Percentiles rank a stretch among this genome's conserved stretches.
These are phyloP conservation scores for Scaptomyza pallida DNA, from an alignment of 1,140 invertebrate genomes.

Conservation along the genomic window DNA sequence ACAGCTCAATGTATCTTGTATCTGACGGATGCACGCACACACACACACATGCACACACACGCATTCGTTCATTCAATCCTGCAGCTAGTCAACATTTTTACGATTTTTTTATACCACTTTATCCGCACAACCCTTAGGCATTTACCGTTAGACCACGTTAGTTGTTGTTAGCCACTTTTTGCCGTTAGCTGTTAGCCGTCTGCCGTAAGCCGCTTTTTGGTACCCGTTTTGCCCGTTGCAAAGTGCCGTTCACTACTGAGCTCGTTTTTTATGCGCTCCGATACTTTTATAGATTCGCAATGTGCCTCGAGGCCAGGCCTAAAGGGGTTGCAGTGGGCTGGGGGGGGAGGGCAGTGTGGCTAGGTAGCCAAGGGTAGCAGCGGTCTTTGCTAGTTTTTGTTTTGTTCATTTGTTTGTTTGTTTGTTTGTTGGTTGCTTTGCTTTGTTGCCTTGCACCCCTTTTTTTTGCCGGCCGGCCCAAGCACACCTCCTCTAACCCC, in stretches of 20 bases:
- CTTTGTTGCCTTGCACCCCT: slow-evolving; percentile 47
- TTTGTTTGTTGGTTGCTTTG: slow-evolving; percentile 29
- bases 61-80: background rate
- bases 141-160: slow-evolving; percentile 23
- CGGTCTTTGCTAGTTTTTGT: background rate
- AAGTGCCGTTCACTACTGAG: slow-evolving; percentile 83
- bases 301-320: slow-evolving; percentile 50
- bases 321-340: background rate
- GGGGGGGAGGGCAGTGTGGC: background rate
- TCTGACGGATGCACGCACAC: slow-evolving; percentile 12
- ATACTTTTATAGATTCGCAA: slow-evolving; percentile 84
- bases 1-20: slow-evolving; percentile 34
- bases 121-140: background rate
- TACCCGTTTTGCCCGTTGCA: slow-evolving; percentile 56
- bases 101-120: slow-evolving; percentile 17
- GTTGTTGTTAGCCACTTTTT: slow-evolving; percentile 37
- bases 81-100: slow-evolving; percentile 11
- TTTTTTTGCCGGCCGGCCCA: slow-evolving; percentile 66
- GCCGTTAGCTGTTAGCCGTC: slow-evolving; percentile 28
- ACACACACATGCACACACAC: no score
- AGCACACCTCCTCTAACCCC: slow-evolving; percentile 15
- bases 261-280: slow-evolving; percentile 82
- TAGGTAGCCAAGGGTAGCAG: slow-evolving; percentile 38
- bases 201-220: slow-evolving; percentile 36
- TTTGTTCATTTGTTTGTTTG: slow-evolving; percentile 26